Evolutionary conservation across 2,797 vertebrate species (phyloP).

Genomic region (Antrozous pallidus): DNA sequence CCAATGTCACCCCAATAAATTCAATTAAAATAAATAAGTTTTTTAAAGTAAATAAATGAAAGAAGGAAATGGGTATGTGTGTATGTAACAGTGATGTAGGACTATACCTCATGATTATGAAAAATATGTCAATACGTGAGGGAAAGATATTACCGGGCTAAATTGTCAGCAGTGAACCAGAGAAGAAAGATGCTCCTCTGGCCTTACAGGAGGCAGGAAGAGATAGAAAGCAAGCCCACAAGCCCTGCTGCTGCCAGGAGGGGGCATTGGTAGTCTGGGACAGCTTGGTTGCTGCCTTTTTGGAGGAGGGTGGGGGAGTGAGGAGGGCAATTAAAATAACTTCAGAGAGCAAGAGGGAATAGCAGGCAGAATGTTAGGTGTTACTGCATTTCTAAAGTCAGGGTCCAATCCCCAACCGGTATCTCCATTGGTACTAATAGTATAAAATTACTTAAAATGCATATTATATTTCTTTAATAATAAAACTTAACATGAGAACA

Average conservation of each 20-base stretch:
- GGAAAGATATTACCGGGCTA: neutral
- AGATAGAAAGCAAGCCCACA: neutral
- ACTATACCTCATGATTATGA: neutral
- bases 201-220: neutral
- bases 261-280: neutral
- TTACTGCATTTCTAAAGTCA: neutral
- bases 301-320: neutral
- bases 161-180: neutral
- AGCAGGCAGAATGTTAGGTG: neutral
- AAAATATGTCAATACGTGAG: neutral
- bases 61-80: neutral
- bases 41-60: neutral
- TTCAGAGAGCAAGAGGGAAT: neutral
- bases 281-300: neutral
- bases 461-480: conserved; percentile 21
- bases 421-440: neutral
- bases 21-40: neutral
- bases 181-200: neutral
- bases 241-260: neutral
- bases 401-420: neutral
- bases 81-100: neutral
- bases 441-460: conserved; percentile 22
- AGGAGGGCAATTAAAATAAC: neutral
- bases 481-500: conserved; percentile 5
- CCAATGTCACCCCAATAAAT: neutral